Percentiles rank a stretch among this genome's conserved stretches.
phyloP scores from a whole-genome alignment of 37 sponge, comb jelly and placozoan genomes.

The Crambe crambe region DNA sequence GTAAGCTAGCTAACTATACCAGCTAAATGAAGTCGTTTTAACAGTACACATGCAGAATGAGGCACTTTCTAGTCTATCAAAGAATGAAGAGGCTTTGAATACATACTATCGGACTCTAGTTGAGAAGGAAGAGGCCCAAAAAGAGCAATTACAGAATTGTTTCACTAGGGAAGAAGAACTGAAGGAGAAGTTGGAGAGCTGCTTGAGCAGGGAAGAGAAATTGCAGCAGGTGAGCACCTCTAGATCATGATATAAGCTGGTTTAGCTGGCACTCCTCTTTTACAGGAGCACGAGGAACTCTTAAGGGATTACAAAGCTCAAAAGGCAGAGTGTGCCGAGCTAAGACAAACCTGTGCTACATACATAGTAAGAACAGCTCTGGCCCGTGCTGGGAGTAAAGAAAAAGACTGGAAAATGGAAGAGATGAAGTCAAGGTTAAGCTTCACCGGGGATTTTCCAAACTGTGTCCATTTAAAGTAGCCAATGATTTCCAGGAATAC shows the following conservation, averaged over 20 bases:
- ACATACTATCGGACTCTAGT: neutral
- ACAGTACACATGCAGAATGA: neutral
- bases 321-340: constrained; percentile 1
- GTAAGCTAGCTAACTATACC: constrained; percentile 16
- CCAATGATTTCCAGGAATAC: neutral
- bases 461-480: neutral
- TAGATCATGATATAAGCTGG: too few relatives aligned
- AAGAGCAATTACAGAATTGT: neutral
- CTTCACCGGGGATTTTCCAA: neutral
- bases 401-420: neutral
- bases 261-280: neutral
- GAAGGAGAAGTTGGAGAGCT: neutral
- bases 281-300: neutral
- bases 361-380: neutral
- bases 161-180: neutral
- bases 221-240: neutral
- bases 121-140: neutral
- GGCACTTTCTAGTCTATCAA: neutral
- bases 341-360: neutral
- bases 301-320: neutral
- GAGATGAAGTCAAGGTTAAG: neutral
- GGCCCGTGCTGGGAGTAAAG: neutral
- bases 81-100: neutral
- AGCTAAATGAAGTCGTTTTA: neutral
- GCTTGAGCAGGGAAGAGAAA: neutral